These are phyloP conservation scores for Semibalanus balanoides DNA, from an alignment of 1,140 invertebrate species.

Conservation along the genomic window DNA sequence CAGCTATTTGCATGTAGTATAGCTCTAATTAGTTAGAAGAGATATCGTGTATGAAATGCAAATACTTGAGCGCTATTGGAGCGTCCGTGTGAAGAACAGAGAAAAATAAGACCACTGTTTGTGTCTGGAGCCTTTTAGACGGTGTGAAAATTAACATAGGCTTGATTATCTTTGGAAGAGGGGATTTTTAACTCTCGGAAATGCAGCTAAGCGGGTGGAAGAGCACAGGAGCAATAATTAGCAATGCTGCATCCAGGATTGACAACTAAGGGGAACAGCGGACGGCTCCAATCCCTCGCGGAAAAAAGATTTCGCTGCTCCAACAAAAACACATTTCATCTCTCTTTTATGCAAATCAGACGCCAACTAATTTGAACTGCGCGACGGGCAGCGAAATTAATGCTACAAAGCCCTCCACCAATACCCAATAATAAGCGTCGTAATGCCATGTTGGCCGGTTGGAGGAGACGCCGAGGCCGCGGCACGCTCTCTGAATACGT, in stretches of 20 bases:
- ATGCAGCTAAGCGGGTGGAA: no score
- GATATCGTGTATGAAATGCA: constrained; percentile 2
- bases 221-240: not conserved
- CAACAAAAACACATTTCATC: not conserved
- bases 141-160: not conserved
- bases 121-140: not conserved
- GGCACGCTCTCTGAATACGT: not conserved
- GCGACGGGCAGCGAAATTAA: not conserved
- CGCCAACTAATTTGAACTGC: not conserved
- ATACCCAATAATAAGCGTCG: not conserved
- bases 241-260: not conserved
- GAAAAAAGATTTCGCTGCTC: not conserved
- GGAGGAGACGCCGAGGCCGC: no score
- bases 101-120: not conserved
- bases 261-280: not conserved
- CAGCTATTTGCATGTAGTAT: not conserved
- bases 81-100: not conserved
- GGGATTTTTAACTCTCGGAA: not conserved
- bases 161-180: not conserved
- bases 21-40: constrained; percentile 2
- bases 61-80: not conserved
- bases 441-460: not conserved
- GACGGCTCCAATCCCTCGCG: not conserved
- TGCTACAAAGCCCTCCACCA: constrained; percentile 1
- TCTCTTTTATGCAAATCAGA: constrained; percentile 2